Evolutionary conservation across 2,888 invertebrate genomes (phyloP), one percentile per base, ranked within the genome.

Genomic region (Parnassius apollo): DNA sequence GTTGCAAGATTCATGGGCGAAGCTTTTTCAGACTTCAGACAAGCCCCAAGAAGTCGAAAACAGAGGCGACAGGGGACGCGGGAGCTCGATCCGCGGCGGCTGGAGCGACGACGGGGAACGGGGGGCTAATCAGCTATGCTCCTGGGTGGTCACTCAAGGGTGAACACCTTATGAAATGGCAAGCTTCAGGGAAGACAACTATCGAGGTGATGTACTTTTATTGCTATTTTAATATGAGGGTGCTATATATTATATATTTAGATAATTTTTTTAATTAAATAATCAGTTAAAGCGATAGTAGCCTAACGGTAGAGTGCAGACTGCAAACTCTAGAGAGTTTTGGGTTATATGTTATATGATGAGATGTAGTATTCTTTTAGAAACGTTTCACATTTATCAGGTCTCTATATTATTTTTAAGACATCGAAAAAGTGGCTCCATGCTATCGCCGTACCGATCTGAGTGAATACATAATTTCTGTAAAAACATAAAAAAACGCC

Each of bases 91-190:
- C 74, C 61, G 72, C 67, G 53, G 73, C 71, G 52, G 72, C 76
- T 62, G 72, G 61, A 50, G 65, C 61, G 42, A 61, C 67, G 22
- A 82, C 81, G 64, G 76, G 76, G 11, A 83, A 79, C 42, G 79
- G 80, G 66, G 93, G 93, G 18, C 92, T 93, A 67, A 93, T 93
- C 82, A 93, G 93, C 82, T 93, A 93, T 75, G 93, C 93, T 64
- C 93, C 93, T 45, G 93, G 93, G 64, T 93, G 93, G 93, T 93
- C 93, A 60, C 83, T 93, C 69, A 93, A 93, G 74, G 93, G 93
- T 48, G 93, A 93, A 74, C 93, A 93, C 75, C 92, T 93, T 64
- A 93, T 93, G 85, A 93, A 93, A 83, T 93, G 93, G 93, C 93
- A 93, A 73, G 93, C 90, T 67, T 93, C 93, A 25, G 93, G 93